Conservation (phyloP, 1,140 invertebrate species). For the Sogatella furcifera region DNA sequence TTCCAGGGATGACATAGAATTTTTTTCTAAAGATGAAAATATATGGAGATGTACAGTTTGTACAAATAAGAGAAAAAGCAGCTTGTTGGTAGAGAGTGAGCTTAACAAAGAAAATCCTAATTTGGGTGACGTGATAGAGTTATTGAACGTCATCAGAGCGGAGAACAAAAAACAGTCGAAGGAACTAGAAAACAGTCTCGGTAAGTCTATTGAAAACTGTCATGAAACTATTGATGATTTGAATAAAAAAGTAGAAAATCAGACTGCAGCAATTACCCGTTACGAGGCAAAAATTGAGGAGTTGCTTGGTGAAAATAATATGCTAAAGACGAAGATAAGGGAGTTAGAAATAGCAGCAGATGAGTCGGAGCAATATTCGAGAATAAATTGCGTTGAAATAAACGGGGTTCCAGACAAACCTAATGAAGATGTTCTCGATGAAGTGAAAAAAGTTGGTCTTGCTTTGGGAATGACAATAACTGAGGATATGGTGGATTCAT, state of each 20-base stretch:
- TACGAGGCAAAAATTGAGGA: not conserved
- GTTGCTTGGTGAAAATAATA: too few species aligned
- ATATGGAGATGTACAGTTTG: too few species aligned
- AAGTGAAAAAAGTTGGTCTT: not conserved
- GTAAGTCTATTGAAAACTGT: slow-evolving; percentile 5
- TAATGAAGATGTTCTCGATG: slow-evolving; percentile 1
- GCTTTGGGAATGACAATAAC: not conserved
- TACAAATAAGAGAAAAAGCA: too few species aligned
- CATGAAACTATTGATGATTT: not conserved
- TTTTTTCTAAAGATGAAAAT: too few species aligned
- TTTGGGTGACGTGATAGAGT: slow-evolving; percentile 3
- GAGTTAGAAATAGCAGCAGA: not conserved
- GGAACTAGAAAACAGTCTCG: slow-evolving; percentile 10
- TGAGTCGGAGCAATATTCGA: not conserved
- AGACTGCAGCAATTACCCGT: not conserved
- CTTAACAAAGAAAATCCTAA: not conserved
- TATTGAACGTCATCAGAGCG: not conserved
- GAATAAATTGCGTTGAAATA: not conserved
- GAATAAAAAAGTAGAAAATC: not conserved
- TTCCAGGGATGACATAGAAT: too few species aligned
- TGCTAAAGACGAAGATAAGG: not conserved
- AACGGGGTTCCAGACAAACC: not conserved
- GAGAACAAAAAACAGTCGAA: slow-evolving; percentile 16
- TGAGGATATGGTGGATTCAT: not conserved
- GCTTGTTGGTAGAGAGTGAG: too few species aligned